Percentiles rank a stretch among this genome's conserved stretches.
These are phyloP conservation scores for Spialia ferax DNA, from an alignment of 2,888 invertebrate genomes.

Conservation along the genomic window DNA sequence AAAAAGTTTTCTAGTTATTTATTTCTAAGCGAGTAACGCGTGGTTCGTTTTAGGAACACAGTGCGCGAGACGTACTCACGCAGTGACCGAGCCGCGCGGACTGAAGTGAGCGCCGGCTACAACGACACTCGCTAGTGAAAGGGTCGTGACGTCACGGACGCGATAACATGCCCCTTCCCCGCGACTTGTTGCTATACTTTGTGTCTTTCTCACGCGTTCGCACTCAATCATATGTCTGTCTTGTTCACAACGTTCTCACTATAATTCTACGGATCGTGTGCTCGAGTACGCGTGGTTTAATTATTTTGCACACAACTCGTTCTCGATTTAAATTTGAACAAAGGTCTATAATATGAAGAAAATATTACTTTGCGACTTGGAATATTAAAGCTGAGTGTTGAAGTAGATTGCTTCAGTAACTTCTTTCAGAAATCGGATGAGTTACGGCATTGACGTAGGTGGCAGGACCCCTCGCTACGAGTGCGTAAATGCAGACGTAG, in stretches of 20 bases:
- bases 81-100: conserved; percentile 84
- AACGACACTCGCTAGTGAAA: conserved; percentile 79
- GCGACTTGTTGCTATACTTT: conserved; percentile 79
- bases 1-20: conserved; percentile 57
- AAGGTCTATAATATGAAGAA: conserved; percentile 10
- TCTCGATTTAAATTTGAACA: conserved; percentile 29
- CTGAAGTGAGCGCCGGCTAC: conserved; percentile 66
- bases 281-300: conserved; percentile 40
- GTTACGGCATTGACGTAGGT: conserved; percentile 34
- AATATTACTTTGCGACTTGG: not conserved
- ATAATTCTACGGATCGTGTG: conserved; percentile 45
- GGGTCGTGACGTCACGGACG: conserved; percentile 86
- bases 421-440: not conserved
- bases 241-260: conserved; percentile 60
- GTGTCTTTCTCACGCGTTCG: conserved; percentile 56
- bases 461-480: conserved; percentile 19
- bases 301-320: conserved; percentile 38
- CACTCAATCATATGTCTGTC: conserved; percentile 61
- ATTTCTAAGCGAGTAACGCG: conserved; percentile 67
- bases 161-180: conserved; percentile 75
- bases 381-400: not conserved
- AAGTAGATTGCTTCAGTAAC: not conserved
- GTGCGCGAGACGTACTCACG: conserved; percentile 78
- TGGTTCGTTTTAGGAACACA: conserved; percentile 72
- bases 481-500: conserved; percentile 33